Conservation (phyloP, 2,888 invertebrate species). For the Parnassius mnemosyne region DNA sequence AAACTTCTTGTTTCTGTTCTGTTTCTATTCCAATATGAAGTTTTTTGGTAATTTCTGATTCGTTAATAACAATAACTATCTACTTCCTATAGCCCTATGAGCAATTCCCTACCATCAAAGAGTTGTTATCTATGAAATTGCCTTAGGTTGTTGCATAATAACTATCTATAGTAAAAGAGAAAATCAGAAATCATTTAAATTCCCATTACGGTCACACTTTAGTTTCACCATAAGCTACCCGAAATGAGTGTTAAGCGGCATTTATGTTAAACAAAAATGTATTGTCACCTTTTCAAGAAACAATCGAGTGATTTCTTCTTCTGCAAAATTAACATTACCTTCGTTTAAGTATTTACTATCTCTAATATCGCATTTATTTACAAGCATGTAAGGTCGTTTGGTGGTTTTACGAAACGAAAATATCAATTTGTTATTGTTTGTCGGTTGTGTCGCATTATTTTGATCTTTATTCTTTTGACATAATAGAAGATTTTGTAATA, state of each 20-base stretch:
- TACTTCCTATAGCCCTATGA: no score
- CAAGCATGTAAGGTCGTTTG: slow-evolving; percentile 26
- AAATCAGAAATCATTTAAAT: slow-evolving; percentile 68
- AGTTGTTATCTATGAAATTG: slow-evolving; percentile 1
- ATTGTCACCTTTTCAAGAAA: slow-evolving; percentile 74
- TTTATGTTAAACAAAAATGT: slow-evolving; percentile 57
- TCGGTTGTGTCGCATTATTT: slow-evolving; percentile 39
- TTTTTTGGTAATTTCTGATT: no score
- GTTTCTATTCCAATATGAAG: no score
- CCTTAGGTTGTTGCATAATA: not conserved
- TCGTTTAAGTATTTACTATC: not conserved
- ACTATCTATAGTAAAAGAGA: slow-evolving; percentile 26
- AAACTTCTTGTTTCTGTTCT: no score
- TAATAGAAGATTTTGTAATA: slow-evolving; percentile 50
- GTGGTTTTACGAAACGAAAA: not conserved
- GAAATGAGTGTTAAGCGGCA: slow-evolving; percentile 58
- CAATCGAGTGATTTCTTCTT: slow-evolving; percentile 67
- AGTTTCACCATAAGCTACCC: slow-evolving; percentile 72
- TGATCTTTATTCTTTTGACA: slow-evolving; percentile 45
- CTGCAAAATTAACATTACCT: slow-evolving; percentile 27
- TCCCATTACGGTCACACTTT: slow-evolving; percentile 54
- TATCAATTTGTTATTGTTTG: slow-evolving; percentile 5
- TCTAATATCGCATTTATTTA: slow-evolving; percentile 24
- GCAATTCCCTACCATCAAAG: not conserved
- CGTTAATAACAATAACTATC: no score